Evolutionary conservation across 2,113 vertebrate genomes (phyloP).

Genomic region (Peromyscus leucopus): DNA sequence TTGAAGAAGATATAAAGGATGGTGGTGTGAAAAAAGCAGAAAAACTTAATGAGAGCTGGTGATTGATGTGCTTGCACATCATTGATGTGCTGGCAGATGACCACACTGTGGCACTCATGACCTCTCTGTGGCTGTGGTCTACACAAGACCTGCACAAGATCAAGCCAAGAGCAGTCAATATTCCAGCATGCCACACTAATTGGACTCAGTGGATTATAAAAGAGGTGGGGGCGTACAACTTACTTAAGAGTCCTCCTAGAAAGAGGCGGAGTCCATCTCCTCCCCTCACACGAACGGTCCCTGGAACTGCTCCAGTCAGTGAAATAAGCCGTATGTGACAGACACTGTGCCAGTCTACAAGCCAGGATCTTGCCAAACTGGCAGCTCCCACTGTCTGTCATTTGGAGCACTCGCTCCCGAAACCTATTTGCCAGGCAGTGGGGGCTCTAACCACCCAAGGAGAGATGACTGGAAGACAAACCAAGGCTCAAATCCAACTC

Average conservation of each 20-base stretch:
- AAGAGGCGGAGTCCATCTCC: neutral
- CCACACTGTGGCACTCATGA: neutral
- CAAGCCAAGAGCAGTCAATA: neutral
- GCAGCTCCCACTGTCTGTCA: neutral
- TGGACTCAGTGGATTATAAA: no score
- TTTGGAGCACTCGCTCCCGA: neutral
- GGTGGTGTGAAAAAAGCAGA: neutral
- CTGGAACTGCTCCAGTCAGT: neutral
- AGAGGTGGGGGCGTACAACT: neutral
- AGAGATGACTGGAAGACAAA: neutral
- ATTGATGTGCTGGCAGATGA: neutral
- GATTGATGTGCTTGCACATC: fast-evolving
- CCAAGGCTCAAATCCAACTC: neutral
- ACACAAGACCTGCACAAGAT: neutral
- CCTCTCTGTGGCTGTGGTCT: neutral
- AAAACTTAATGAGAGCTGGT: neutral
- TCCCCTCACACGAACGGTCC: no score
- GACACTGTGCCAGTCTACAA: neutral
- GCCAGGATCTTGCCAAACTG: neutral
- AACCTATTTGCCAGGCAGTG: neutral
- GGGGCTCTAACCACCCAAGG: neutral
- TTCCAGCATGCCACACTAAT: no score
- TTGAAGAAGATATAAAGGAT: neutral
- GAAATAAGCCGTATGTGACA: neutral
- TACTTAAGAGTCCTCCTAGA: neutral